Conservation (phyloP, 2,113 vertebrate species). For the Opisthocomus hoazin region DNA sequence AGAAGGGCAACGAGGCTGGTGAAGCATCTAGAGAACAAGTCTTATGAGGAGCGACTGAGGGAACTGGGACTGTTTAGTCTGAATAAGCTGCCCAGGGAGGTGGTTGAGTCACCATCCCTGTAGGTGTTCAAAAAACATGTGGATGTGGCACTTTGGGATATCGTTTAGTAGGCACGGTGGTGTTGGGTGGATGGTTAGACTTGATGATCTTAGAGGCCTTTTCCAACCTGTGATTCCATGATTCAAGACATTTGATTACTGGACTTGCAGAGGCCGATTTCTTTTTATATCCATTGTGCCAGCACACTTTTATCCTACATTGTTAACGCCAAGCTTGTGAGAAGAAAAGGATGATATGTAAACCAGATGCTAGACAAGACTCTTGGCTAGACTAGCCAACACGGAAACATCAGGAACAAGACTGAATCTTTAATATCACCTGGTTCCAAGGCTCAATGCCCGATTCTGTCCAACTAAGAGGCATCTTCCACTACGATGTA, state of each 20-base stretch:
- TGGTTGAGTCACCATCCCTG: no score
- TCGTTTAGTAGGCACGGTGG: no score
- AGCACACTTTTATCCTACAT: not conserved
- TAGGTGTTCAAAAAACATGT: no score
- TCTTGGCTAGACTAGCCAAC: not conserved
- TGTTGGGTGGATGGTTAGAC: no score
- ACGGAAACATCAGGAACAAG: not conserved
- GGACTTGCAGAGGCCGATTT: not conserved
- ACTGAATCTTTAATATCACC: not conserved
- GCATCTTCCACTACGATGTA: not conserved
- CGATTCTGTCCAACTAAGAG: not conserved
- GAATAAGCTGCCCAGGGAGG: no score
- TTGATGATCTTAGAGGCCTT: no score
- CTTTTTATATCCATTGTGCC: not conserved
- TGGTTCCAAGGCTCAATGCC: not conserved
- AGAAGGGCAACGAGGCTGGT: no score
- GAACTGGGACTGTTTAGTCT: no score
- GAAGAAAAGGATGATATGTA: not conserved
- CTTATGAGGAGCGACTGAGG: no score
- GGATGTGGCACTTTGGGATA: no score
- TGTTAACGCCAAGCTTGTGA: not conserved
- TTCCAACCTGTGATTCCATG: no score
- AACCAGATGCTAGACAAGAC: not conserved
- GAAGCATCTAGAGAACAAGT: no score
- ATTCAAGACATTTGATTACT: not conserved